These are phyloP conservation scores for Sturnus vulgaris DNA, from an alignment of 2,113 vertebrate species.

Conservation along the genomic window DNA sequence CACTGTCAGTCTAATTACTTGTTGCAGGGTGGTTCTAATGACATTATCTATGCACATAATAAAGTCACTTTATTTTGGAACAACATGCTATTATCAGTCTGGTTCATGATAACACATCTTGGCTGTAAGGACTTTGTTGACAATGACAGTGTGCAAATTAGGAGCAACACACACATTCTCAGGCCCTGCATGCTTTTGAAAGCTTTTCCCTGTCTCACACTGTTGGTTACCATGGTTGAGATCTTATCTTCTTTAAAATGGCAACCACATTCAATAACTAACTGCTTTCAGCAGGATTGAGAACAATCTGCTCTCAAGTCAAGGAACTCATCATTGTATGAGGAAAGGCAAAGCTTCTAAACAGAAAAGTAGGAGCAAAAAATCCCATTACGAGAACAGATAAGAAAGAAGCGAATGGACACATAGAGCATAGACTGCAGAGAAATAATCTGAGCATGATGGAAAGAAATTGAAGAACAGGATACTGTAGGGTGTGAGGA, in stretches of 20 bases:
- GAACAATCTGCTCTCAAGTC: not conserved
- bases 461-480: not conserved
- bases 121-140: conserved; percentile 14
- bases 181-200: not conserved
- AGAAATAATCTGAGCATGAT: not conserved
- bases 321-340: not conserved
- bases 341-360: not conserved
- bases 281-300: not conserved
- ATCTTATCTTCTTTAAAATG: not conserved
- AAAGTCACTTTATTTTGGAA: conserved; percentile 20
- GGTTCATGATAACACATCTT: not conserved
- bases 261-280: not conserved
- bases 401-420: not conserved
- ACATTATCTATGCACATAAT: not conserved
- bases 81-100: not conserved
- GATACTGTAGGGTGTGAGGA: not conserved
- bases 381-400: not conserved
- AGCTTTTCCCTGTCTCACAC: not conserved
- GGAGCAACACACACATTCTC: not conserved
- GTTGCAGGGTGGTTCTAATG: not conserved
- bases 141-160: not conserved
- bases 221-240: not conserved
- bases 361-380: not conserved
- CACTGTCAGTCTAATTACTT: not conserved
- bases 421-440: not conserved